Percentiles rank a stretch among this genome's conserved stretches.
These are phyloP conservation scores for Cataglyphis albicans DNA, from an alignment of 2,888 invertebrate genomes.

Conservation along the genomic window DNA sequence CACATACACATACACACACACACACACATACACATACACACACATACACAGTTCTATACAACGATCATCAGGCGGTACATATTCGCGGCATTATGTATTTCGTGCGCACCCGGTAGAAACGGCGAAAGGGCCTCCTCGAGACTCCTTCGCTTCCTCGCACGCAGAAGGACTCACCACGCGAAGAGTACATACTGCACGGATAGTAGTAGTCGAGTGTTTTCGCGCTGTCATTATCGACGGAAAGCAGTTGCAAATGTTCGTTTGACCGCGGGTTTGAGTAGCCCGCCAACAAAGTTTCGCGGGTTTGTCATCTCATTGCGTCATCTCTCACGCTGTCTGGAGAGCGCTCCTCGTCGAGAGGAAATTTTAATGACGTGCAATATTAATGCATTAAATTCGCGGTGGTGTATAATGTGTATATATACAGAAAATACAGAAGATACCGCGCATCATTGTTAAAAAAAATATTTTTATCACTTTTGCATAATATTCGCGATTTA, in stretches of 20 bases:
- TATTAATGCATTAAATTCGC: neutral
- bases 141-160: slow-evolving; percentile 15
- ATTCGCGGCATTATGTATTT: slow-evolving; percentile 16
- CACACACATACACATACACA: slow-evolving; percentile 36
- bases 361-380: slow-evolving; percentile 4
- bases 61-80: slow-evolving; percentile 11
- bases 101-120: slow-evolving; percentile 38
- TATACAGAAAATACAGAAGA: neutral
- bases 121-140: slow-evolving; percentile 32
- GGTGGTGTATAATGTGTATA: neutral
- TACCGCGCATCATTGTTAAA: neutral
- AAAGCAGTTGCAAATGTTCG: slow-evolving; percentile 39
- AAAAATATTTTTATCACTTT: neutral
- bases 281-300: neutral
- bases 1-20: too few relatives aligned
- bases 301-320: neutral
- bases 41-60: slow-evolving; percentile 12
- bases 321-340: neutral
- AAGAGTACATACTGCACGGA: neutral
- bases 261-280: slow-evolving; percentile 20
- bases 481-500: neutral
- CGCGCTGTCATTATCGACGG: slow-evolving; percentile 16
- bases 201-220: slow-evolving; percentile 29
- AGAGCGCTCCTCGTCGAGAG: slow-evolving; percentile 3
- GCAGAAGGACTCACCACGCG: slow-evolving; percentile 26